Conservation (phyloP, 2,888 invertebrate genomes). For the Plebejus anna region DNA sequence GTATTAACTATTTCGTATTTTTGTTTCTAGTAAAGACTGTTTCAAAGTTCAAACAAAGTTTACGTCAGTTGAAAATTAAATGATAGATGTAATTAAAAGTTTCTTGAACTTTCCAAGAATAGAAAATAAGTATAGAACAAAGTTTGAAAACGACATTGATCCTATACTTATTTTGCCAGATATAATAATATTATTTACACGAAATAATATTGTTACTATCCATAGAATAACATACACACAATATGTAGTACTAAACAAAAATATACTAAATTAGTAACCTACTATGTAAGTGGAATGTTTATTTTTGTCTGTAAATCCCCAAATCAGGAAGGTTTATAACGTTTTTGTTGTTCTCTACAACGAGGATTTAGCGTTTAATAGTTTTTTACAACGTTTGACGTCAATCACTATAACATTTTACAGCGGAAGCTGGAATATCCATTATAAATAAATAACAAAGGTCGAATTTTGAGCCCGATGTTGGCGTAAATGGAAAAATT, state of each 20-base stretch:
- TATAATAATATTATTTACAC: too few species aligned
- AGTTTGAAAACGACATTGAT: not conserved
- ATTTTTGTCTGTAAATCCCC: not conserved
- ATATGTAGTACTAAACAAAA: too few species aligned
- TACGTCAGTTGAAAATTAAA: not conserved
- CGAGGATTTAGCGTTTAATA: not conserved
- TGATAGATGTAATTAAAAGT: not conserved
- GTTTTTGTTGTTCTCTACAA: not conserved
- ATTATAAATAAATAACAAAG: not conserved
- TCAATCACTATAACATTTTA: not conserved
- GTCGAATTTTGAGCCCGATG: not conserved
- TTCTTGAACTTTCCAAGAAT: not conserved
- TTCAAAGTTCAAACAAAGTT: not conserved
- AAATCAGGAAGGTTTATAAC: not conserved
- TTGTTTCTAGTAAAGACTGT: not conserved
- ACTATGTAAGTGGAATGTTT: not conserved
- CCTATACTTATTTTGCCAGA: too few species aligned
- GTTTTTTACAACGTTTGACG: constrained; percentile 5
- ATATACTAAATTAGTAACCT: not conserved
- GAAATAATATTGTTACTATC: too few species aligned
- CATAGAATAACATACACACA: too few species aligned
- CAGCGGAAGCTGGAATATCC: not conserved
- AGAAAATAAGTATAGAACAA: not conserved
- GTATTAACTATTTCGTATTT: not conserved
- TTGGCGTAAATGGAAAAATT: not conserved